Evolutionary conservation across 2,888 invertebrate species (phyloP).

Genomic region (Macrophya alboannulata): DNA sequence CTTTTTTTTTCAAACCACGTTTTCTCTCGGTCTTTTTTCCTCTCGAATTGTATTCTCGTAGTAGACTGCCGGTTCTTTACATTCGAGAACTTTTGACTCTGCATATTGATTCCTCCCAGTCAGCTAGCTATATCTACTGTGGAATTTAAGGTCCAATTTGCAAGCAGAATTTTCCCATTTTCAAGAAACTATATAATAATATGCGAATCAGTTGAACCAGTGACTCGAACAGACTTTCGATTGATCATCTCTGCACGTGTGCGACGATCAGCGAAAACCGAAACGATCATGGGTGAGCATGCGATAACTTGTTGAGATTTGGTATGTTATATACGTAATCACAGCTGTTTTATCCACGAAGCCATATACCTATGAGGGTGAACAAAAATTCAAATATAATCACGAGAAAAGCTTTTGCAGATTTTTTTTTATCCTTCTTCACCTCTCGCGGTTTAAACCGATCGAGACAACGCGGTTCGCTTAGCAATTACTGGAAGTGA

Average conservation of each 20-base stretch:
- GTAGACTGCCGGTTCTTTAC: not conserved
- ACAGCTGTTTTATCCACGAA: not conserved
- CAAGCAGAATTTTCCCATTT: not conserved
- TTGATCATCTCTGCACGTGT: not conserved
- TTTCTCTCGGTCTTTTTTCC: not conserved
- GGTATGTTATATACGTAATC: not conserved
- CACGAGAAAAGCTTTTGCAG: not conserved
- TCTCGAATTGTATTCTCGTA: not conserved
- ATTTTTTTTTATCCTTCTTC: not conserved
- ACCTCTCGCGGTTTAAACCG: not conserved
- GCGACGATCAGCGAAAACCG: not conserved
- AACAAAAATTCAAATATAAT: not conserved
- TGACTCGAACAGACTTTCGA: not conserved
- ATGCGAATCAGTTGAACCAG: not conserved
- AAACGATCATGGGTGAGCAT: not conserved
- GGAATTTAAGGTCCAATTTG: not conserved
- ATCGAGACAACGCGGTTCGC: not conserved
- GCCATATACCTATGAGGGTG: not conserved
- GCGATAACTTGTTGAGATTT: not conserved
- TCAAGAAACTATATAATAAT: not conserved
- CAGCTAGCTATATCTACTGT: not conserved
- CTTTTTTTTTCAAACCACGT: not conserved
- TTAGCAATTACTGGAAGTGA: conserved; percentile 11
- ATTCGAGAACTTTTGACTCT: not conserved
- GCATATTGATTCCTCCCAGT: not conserved